Conservation (phyloP, 2,113 vertebrate genomes). For the Calcarius ornatus region DNA sequence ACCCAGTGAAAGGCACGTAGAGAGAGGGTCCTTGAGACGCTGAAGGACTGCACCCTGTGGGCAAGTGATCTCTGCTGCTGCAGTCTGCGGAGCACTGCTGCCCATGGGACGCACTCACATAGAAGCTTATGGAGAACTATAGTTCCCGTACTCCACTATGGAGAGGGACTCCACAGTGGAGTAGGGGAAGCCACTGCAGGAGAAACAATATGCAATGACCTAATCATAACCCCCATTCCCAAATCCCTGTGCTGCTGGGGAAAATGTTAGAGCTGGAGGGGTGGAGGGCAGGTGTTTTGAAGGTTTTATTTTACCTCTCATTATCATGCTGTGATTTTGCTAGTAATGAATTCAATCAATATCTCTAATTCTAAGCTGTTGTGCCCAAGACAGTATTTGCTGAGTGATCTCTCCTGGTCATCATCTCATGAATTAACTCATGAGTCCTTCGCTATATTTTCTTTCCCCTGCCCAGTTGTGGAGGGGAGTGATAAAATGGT, state of each 20-base stretch:
- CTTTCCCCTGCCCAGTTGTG: neutral
- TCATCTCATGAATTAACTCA: neutral
- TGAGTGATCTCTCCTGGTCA: fast-evolving
- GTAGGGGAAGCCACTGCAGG: fast-evolving
- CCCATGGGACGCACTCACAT: neutral
- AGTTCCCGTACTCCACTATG: too few relatives aligned
- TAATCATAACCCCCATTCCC: too few relatives aligned
- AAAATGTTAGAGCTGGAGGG: neutral
- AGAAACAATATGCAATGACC: too few relatives aligned
- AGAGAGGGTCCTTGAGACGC: neutral
- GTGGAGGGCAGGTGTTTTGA: neutral
- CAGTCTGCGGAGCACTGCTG: neutral
- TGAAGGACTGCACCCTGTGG: neutral
- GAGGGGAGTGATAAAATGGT: neutral
- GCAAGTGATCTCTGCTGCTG: neutral
- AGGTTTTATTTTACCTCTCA: neutral
- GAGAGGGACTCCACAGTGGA: too few relatives aligned
- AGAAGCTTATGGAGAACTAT: neutral
- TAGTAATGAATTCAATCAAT: neutral
- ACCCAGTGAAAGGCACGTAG: fast-evolving
- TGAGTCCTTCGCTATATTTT: neutral
- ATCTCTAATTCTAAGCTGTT: neutral
- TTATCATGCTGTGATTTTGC: neutral
- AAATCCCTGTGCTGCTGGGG: neutral
- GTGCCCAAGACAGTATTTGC: neutral